Conservation (phyloP, 2,888 invertebrate genomes). For the Hartigia nigra region DNA sequence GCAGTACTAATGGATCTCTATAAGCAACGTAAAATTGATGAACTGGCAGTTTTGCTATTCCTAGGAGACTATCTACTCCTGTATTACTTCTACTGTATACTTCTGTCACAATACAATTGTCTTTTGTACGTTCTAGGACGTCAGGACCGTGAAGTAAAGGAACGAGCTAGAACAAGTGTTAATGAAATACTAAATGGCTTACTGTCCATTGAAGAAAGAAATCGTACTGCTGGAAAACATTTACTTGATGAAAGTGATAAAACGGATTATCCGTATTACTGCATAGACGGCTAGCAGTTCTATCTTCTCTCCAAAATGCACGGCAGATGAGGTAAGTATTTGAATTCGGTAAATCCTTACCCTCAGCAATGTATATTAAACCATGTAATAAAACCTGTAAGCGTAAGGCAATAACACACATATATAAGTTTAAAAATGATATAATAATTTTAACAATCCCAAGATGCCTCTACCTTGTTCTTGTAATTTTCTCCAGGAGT, state of each 20-base stretch:
- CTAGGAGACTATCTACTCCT: conserved; percentile 63
- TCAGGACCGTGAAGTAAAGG: conserved; percentile 69
- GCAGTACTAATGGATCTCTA: conserved; percentile 69
- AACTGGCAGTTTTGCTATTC: conserved; percentile 69
- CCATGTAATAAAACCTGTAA: conserved; percentile 65
- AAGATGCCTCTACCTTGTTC: conserved; percentile 40
- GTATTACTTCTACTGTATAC: conserved; percentile 66
- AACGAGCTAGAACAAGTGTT: conserved; percentile 64
- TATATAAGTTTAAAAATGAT: conserved; percentile 1
- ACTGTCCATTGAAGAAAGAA: conserved; percentile 11
- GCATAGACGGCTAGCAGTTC: conserved; percentile 64
- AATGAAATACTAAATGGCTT: conserved; percentile 4
- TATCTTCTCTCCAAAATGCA: conserved; percentile 67
- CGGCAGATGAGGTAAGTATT: conserved; percentile 67
- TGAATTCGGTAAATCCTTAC: conserved; percentile 61
- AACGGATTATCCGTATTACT: conserved; percentile 64
- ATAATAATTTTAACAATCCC: conserved; percentile 8
- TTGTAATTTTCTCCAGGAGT: conserved; percentile 33
- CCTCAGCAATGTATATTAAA: conserved; percentile 68
- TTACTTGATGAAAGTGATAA: conserved; percentile 68
- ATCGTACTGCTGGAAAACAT: conserved; percentile 1
- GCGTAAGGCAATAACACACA: conserved; percentile 40
- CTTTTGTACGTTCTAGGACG: conserved; percentile 69
- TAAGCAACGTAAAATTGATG: conserved; percentile 74
- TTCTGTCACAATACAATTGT: conserved; percentile 70